Evolutionary conservation across 2,113 vertebrate genomes (phyloP).

Genomic region (Lagopus leucura): DNA sequence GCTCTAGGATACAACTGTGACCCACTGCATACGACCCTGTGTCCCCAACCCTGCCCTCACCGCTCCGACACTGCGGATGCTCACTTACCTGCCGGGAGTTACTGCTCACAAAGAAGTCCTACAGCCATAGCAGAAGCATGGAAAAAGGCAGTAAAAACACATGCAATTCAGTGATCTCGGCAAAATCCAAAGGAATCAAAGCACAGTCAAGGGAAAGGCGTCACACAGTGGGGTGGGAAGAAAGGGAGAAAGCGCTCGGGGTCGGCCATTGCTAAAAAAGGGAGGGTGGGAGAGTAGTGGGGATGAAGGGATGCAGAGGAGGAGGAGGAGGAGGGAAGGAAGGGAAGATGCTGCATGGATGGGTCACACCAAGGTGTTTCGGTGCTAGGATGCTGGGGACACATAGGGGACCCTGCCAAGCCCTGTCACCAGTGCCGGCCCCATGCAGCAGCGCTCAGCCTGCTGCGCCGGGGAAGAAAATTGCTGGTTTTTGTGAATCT

Average conservation of each 20-base stretch:
- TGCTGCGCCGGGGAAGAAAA: not conserved
- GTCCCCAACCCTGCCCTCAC: not conserved
- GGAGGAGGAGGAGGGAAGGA: not conserved
- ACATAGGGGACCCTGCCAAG: not conserved
- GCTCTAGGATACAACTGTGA: not conserved
- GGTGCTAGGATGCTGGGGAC: not conserved
- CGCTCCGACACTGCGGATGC: slow-evolving; percentile 10
- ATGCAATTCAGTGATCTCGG: slow-evolving; percentile 89
- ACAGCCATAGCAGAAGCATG: slow-evolving; percentile 95
- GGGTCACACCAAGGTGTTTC: not conserved
- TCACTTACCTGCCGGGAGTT: slow-evolving; percentile 98
- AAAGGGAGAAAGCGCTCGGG: not conserved
- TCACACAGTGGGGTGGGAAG: not conserved
- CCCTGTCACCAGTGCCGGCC: not conserved
- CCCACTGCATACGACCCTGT: rapidly evolving
- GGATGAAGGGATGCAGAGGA: not conserved
- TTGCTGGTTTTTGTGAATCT: not conserved
- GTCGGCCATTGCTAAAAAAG: not conserved
- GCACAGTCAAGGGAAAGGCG: slow-evolving; percentile 41
- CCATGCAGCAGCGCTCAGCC: not conserved
- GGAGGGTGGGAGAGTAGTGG: not conserved
- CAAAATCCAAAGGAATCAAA: slow-evolving; percentile 67
- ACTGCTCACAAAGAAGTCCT: slow-evolving; percentile 99
- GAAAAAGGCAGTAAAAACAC: slow-evolving; percentile 89
- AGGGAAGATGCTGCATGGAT: not conserved